A percentile compares a stretch with the other conserved stretches of the same genome.
Evolutionary conservation across 2,797 vertebrate genomes (phyloP).

Genomic region (Bradypodion pumilum): DNA sequence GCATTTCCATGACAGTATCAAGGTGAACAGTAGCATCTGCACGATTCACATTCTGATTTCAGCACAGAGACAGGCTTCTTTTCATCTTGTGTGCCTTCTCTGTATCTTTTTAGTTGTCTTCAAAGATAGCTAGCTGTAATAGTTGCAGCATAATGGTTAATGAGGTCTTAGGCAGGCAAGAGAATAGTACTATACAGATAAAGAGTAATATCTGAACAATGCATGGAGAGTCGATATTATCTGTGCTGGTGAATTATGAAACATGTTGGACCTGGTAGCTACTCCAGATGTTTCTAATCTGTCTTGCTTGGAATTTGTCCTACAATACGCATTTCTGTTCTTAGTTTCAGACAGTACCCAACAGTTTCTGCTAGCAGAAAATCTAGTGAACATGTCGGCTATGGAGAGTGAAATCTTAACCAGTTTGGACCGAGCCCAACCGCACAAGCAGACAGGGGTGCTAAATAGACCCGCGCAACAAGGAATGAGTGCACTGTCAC

Average conservation of each 20-base stretch:
- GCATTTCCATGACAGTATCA: too few relatives aligned
- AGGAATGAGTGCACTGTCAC: slow-evolving; percentile 73
- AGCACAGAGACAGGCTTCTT: neutral
- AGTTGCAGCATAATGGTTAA: neutral
- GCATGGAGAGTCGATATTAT: neutral
- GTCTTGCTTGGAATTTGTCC: slow-evolving; percentile 26
- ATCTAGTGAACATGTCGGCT: slow-evolving; percentile 58
- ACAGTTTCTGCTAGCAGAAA: slow-evolving; percentile 77
- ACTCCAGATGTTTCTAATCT: neutral
- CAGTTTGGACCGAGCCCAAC: slow-evolving; percentile 70
- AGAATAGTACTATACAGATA: neutral
- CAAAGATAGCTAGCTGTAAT: neutral
- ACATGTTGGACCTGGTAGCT: slow-evolving; percentile 27
- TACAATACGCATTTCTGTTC: slow-evolving; percentile 30
- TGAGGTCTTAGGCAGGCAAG: neutral
- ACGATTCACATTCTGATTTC: neutral
- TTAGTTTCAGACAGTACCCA: slow-evolving; percentile 79
- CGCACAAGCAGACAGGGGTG: slow-evolving; percentile 52
- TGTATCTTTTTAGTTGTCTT: neutral
- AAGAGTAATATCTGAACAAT: neutral
- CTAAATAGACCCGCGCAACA: slow-evolving; percentile 45
- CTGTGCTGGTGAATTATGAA: neutral
- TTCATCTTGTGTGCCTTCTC: neutral
- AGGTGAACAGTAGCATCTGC: neutral
- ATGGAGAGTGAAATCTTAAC: slow-evolving; percentile 71